Evolutionary conservation across 1,140 invertebrate species (phyloP), one percentile per base, ranked within the genome.

Genomic region (Drosophila kurseongensis): DNA sequence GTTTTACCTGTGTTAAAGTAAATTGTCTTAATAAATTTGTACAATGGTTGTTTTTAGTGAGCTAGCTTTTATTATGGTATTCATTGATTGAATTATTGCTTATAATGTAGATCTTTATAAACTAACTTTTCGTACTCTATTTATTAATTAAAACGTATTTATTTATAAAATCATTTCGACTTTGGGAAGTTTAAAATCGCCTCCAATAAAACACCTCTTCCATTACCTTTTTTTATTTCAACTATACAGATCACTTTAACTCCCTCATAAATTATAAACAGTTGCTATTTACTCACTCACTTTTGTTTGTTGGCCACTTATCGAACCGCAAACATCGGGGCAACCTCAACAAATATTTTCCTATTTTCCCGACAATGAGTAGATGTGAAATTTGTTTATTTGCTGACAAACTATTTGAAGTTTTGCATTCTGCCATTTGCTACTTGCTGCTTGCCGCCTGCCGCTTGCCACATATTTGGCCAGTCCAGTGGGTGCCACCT

Each of bases 351-450:
- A 48, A 58, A 69, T 71, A 71, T 71, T 68, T 32, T 38, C 38
- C 29, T 51, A n/a, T 52, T 45, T 68, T 35, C 10, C n/a, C 36
- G n/a, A 35, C 44, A 40, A 36, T 40, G 27, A 29, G 52, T 72
- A 48, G 51, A 72, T 71, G 68, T 58, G 52, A 72, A 71, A 71
- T 58, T 72, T 48, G 66, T 57, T 71, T 61, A 73, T 60, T 52
- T 73, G 69, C 69, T 72, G 67, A 60, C 69, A 73, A 73, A 52
- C 55, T 71, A 40, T 59, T 73, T 52, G 38, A 12, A 12, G 35
- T 59, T 73, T 35, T 32, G 56, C 69, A 73, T 72, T 72, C 67
- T 72, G 68, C 48, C 16, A 56, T 47, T 48, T 71, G 65, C 36
- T 44, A 57, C 32, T 68, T 69, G 66, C 48, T 29, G 27, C 40